These are phyloP conservation scores for Urocyon cinereoargenteus DNA, from an alignment of 2,797 vertebrate species.

Conservation along the genomic window DNA sequence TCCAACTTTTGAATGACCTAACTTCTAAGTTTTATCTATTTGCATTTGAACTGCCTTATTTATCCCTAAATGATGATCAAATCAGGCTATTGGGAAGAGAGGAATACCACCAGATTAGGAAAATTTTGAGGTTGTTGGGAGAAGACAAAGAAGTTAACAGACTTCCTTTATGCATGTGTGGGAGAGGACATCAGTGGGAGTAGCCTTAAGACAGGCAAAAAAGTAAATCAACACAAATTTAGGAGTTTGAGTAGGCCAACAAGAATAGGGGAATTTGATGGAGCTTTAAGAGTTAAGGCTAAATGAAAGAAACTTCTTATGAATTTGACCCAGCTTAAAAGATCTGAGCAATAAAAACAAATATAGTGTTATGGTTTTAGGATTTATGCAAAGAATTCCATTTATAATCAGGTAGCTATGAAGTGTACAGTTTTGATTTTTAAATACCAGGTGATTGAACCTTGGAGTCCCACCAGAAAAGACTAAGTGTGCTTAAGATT, in stretches of 20 bases:
- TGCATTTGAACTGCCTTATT: background rate
- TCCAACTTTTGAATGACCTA: background rate
- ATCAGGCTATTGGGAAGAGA: background rate
- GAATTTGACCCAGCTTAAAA: slow-evolving; percentile 63
- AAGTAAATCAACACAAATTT: slow-evolving; percentile 36
- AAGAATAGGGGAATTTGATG: background rate
- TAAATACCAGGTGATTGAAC: slow-evolving; percentile 37
- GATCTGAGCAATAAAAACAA: background rate
- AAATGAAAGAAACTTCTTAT: slow-evolving; percentile 42
- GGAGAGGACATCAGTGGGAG: background rate
- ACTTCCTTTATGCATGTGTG: background rate
- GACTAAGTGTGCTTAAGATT: background rate
- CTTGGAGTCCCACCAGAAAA: background rate
- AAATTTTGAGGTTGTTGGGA: background rate
- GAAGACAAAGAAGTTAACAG: background rate
- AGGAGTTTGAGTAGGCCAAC: background rate
- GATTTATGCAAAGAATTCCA: slow-evolving; percentile 32
- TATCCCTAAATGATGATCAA: background rate
- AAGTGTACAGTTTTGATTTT: slow-evolving; percentile 24
- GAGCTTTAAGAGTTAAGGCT: background rate
- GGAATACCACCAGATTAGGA: background rate
- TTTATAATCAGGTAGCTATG: background rate
- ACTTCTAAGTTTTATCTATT: background rate
- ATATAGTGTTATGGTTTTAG: background rate
- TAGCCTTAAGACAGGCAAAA: background rate